phyloP scores from a whole-genome alignment of 2,888 invertebrate species.

The Andrena bicolor region DNA sequence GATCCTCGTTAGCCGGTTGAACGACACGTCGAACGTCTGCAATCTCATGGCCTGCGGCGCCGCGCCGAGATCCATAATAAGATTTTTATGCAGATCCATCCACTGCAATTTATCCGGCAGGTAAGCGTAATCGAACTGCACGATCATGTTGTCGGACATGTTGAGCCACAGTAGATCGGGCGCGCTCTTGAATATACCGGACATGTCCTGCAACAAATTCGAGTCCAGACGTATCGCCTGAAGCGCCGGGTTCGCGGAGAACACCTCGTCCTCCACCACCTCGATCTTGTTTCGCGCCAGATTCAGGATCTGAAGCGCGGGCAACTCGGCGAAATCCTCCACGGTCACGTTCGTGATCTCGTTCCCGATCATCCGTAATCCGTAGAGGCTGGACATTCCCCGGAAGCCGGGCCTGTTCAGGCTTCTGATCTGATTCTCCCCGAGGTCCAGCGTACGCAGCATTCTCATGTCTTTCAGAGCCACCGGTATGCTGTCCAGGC shows the following conservation, averaged over 20 bases:
- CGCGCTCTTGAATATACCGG: slow-evolving; percentile 93
- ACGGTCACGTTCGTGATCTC: slow-evolving; percentile 93
- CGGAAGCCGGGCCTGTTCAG: slow-evolving; percentile 93
- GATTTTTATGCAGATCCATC: slow-evolving; percentile 96
- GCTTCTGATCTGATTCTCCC: slow-evolving; percentile 94
- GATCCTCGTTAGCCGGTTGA: slow-evolving; percentile 93
- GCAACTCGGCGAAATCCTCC: slow-evolving; percentile 92
- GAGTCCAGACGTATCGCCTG: slow-evolving; percentile 95
- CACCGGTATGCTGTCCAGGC: slow-evolving; percentile 91
- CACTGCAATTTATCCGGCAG: slow-evolving; percentile 94
- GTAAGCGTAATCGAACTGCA: slow-evolving; percentile 95
- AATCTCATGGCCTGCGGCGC: slow-evolving; percentile 91
- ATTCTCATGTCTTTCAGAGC: slow-evolving; percentile 94
- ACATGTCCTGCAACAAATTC: slow-evolving; percentile 93
- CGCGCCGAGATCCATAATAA: slow-evolving; percentile 90
- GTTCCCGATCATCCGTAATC: slow-evolving; percentile 95
- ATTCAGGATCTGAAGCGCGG: slow-evolving; percentile 94
- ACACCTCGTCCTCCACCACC: slow-evolving; percentile 92
- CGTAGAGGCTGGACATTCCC: slow-evolving; percentile 94
- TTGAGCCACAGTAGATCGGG: slow-evolving; percentile 95
- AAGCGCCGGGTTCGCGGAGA: slow-evolving; percentile 91
- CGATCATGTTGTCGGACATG: slow-evolving; percentile 95
- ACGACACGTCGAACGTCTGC: slow-evolving; percentile 95
- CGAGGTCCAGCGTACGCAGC: slow-evolving; percentile 94
- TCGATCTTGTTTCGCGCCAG: slow-evolving; percentile 94